A percentile compares a stretch with the other conserved stretches of the same genome.
These are phyloP conservation scores for Melikaiella ostensackeni DNA, from an alignment of 2,888 invertebrate species.

Conservation along the genomic window DNA sequence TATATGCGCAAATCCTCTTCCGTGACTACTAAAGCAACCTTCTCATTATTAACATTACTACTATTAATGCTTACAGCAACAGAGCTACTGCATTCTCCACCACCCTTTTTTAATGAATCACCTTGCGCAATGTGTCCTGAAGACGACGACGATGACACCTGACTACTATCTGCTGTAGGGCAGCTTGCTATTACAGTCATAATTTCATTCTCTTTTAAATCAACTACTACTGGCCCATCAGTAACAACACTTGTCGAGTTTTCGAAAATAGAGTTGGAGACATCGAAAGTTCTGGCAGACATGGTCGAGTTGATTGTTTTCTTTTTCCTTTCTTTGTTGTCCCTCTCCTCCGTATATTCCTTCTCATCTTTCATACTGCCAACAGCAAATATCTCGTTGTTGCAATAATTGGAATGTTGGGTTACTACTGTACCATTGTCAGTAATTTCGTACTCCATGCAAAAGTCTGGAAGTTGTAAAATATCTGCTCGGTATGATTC, in stretches of 20 bases:
- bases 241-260: background rate
- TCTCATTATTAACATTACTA: background rate
- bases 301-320: background rate
- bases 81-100: background rate
- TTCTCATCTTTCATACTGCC: background rate
- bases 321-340: background rate
- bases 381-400: background rate
- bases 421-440: background rate
- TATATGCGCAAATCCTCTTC: background rate
- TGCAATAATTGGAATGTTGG: background rate
- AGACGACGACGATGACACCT: background rate
- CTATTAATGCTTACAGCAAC: background rate
- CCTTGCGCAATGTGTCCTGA: background rate
- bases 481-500: background rate
- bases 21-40: background rate
- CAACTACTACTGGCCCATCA: background rate
- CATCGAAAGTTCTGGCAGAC: background rate
- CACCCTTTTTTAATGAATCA: background rate
- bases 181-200: background rate
- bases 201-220: background rate
- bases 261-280: background rate
- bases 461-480: background rate
- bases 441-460: background rate
- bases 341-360: background rate
- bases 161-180: background rate